Evolutionary conservation across 2,797 vertebrate genomes (phyloP).

Genomic region (Takifugu rubripes): DNA sequence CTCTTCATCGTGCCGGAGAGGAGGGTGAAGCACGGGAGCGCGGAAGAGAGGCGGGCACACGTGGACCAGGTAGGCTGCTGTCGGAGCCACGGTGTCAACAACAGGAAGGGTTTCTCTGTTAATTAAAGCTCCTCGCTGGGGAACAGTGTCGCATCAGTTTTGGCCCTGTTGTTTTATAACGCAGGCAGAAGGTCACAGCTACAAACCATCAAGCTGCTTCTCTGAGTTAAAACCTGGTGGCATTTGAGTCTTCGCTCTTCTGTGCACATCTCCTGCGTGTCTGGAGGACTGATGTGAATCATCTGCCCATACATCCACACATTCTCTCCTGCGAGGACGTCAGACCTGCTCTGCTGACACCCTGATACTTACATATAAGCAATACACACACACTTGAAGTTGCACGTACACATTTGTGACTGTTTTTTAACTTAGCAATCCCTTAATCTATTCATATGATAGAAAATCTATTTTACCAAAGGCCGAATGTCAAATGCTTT

Average conservation of each 20-base stretch:
- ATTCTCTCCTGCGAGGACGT: no score
- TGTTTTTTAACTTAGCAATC: background rate
- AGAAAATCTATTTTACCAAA: background rate
- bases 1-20: conserved; percentile 84
- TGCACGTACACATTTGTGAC: background rate
- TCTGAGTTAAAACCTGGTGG: no score
- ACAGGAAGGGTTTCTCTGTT: background rate
- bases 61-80: conserved; percentile 79
- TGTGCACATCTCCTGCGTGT: no score
- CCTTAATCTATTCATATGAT: background rate
- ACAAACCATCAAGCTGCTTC: no score
- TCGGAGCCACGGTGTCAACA: background rate
- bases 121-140: background rate
- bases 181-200: background rate
- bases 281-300: no score
- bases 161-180: background rate
- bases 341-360: no score
- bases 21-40: conserved; percentile 47
- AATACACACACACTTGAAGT: background rate
- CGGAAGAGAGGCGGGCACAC: conserved; percentile 73
- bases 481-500: background rate
- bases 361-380: no score
- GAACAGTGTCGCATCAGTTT: background rate
- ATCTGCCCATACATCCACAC: no score
- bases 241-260: no score